Percentiles rank a stretch among this genome's conserved stretches.
phyloP scores from a whole-genome alignment of 2,797 vertebrate genomes.

The Limnodromus scolopaceus region DNA sequence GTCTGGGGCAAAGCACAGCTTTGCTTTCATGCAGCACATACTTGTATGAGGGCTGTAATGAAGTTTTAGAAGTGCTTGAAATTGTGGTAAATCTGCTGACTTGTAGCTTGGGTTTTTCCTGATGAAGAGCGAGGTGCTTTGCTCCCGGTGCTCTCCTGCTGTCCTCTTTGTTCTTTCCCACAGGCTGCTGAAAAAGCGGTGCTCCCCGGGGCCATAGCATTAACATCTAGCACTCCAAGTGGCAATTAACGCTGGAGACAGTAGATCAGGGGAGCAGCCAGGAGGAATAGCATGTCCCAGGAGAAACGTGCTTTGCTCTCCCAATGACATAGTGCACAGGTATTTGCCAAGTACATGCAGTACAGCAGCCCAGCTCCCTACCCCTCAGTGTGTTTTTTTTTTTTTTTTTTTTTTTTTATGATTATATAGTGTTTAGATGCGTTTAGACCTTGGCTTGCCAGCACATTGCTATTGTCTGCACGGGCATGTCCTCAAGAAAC shows the following conservation, averaged over 20 bases:
- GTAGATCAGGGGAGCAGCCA: neutral
- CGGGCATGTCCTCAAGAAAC: constrained; percentile 23
- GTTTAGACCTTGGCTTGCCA: constrained; percentile 17
- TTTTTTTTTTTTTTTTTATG: neutral
- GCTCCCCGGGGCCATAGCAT: neutral
- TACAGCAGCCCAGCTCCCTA: neutral
- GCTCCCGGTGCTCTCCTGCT: neutral
- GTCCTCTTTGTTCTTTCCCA: neutral
- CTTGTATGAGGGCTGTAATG: neutral
- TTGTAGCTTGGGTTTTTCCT: neutral
- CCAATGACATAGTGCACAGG: neutral
- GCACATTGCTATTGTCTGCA: constrained; percentile 44
- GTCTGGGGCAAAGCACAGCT: neutral
- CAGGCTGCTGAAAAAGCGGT: neutral
- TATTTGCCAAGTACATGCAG: neutral
- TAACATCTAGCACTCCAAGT: constrained; percentile 26
- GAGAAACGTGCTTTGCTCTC: neutral
- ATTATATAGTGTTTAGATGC: neutral
- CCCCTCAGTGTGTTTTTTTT: neutral
- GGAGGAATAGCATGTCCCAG: constrained; percentile 26
- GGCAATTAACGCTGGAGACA: constrained; percentile 1
- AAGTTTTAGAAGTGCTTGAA: neutral
- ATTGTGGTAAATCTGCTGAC: neutral
- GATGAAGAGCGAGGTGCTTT: neutral
- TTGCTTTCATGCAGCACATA: neutral